These are phyloP conservation scores for Trogon melanurus DNA, from an alignment of 2,113 vertebrate genomes.

Conservation along the genomic window DNA sequence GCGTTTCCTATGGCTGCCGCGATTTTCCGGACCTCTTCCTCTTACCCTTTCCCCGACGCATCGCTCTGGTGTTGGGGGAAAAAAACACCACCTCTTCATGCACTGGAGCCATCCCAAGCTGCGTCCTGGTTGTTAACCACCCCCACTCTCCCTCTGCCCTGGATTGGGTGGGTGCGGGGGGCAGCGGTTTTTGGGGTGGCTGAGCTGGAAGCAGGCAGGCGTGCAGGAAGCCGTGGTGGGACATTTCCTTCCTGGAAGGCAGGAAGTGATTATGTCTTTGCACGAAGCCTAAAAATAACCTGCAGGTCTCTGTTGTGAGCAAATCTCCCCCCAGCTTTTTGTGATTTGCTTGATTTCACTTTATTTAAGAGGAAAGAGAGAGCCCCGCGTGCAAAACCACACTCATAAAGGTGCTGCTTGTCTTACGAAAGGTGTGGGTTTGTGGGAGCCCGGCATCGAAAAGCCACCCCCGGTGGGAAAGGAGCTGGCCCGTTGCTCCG, in stretches of 20 bases:
- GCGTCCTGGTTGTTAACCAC: neutral
- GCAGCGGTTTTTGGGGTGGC: neutral
- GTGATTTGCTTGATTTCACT: neutral
- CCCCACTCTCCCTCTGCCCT: too few relatives aligned
- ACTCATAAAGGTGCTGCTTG: neutral
- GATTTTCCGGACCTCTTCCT: conserved; percentile 36
- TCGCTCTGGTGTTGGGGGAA: neutral
- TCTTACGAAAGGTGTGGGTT: neutral
- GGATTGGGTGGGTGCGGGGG: neutral
- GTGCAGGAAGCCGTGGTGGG: neutral
- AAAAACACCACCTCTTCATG: neutral
- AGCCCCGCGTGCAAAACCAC: neutral
- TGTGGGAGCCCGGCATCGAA: neutral
- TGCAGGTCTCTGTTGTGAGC: conserved; percentile 19
- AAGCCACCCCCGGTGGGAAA: neutral
- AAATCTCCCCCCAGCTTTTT: neutral
- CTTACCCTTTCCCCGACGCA: neutral
- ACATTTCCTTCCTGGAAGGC: conserved; percentile 68
- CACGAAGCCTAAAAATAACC: conserved; percentile 48
- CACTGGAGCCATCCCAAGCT: neutral
- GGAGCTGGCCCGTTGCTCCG: neutral
- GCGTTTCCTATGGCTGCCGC: conserved; percentile 23
- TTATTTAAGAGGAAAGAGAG: neutral
- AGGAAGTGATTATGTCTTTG: conserved; percentile 54
- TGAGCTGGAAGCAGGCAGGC: neutral